Percentiles rank a stretch among this genome's conserved stretches.
These are phyloP conservation scores for Cyrtonyx montezumae DNA, from an alignment of 2,113 vertebrate species.

Conservation along the genomic window DNA sequence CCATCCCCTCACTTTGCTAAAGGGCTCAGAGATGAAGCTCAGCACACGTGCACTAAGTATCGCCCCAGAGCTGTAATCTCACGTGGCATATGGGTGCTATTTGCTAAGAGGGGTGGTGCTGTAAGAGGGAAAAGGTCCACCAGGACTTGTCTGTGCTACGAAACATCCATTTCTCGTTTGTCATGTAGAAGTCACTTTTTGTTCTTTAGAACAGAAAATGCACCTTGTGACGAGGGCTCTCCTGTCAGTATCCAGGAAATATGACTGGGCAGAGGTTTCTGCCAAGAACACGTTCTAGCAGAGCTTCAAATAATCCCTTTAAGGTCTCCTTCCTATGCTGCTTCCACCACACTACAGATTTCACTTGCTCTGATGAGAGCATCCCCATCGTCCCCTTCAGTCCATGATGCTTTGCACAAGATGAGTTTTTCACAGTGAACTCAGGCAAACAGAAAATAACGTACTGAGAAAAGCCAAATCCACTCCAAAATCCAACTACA, in stretches of 20 bases:
- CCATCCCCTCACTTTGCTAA: not conserved
- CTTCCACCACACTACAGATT: not conserved
- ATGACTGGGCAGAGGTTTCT: not conserved
- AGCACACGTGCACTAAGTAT: not conserved
- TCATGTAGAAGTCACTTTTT: not conserved
- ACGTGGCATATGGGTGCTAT: fast-evolving
- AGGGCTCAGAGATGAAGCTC: not conserved
- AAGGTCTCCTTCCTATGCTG: not conserved
- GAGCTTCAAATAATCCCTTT: not conserved
- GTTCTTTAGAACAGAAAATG: not conserved
- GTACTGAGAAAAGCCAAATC: not conserved
- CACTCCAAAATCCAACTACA: not conserved
- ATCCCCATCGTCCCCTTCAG: not conserved
- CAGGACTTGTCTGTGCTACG: not conserved
- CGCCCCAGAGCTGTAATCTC: not conserved
- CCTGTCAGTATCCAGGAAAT: not conserved
- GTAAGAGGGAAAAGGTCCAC: not conserved
- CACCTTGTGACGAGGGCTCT: not conserved
- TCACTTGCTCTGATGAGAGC: not conserved
- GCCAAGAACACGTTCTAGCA: not conserved
- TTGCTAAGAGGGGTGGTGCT: not conserved
- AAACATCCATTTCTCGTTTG: not conserved
- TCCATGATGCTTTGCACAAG: not conserved
- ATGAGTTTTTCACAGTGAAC: not conserved
- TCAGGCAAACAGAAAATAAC: not conserved